These are phyloP conservation scores for Brienomyrus longianalis DNA, from an alignment of 2,113 vertebrate species.

Conservation along the genomic window DNA sequence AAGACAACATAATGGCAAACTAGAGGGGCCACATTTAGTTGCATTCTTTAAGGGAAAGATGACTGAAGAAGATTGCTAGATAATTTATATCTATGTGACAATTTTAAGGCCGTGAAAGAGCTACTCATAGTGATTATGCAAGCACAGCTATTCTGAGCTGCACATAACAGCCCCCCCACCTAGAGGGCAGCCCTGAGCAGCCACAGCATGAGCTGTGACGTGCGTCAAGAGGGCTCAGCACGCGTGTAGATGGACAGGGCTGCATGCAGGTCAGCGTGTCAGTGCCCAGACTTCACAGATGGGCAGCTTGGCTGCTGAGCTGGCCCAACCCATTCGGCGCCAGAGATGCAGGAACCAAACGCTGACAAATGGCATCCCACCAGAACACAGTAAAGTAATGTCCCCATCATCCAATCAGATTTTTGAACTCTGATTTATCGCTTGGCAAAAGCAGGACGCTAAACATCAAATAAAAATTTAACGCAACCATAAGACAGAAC, in stretches of 20 bases:
- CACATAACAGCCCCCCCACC: background rate
- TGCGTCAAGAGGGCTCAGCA: background rate
- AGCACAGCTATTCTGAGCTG: background rate
- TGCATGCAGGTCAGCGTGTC: conserved; percentile 26
- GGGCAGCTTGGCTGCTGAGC: conserved; percentile 16
- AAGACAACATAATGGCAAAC: background rate
- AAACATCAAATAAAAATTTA: background rate
- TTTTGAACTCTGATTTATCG: background rate
- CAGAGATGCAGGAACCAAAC: background rate
- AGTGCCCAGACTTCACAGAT: conserved; percentile 26
- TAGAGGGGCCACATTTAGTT: background rate
- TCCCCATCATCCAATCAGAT: background rate
- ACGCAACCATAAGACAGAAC: background rate
- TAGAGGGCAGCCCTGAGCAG: background rate
- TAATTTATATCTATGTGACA: too few relatives aligned
- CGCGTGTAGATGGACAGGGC: background rate
- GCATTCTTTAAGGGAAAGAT: background rate
- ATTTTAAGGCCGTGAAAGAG: background rate
- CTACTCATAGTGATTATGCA: background rate
- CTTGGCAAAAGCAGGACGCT: background rate
- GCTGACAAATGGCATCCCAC: background rate
- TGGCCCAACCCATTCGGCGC: background rate
- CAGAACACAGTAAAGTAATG: background rate
- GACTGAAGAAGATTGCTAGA: background rate
- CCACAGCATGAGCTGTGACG: background rate